Percentiles rank a stretch among this genome's conserved stretches.
phyloP scores from a whole-genome alignment of 2,113 vertebrate genomes.

The Mesoclemmys tuberculata region DNA sequence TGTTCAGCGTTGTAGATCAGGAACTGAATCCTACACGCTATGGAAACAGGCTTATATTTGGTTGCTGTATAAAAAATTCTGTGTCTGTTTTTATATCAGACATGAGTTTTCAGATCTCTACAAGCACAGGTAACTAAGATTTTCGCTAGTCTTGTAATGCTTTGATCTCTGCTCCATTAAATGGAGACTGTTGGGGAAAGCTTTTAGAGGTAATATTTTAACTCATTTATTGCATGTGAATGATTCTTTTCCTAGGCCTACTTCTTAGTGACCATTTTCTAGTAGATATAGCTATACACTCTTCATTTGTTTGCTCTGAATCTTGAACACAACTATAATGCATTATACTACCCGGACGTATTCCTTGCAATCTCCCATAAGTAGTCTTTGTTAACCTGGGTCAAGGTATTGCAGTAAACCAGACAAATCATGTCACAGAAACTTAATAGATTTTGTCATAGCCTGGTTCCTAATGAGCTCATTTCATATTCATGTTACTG shows the following conservation, averaged over 20 bases:
- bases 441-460: slow-evolving; percentile 5
- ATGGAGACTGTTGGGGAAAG: not conserved
- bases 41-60: not conserved
- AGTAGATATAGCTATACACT: not conserved
- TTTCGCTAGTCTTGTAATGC: not conserved
- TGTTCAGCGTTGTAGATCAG: not conserved
- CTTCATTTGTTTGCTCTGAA: not conserved
- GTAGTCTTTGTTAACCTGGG: not conserved
- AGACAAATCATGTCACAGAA: not conserved
- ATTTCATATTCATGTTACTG: not conserved
- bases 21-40: not conserved
- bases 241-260: not conserved
- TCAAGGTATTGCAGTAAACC: slow-evolving; percentile 10
- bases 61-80: not conserved
- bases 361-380: not conserved
- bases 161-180: not conserved
- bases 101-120: not conserved
- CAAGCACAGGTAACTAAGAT: not conserved
- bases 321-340: not conserved
- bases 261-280: not conserved
- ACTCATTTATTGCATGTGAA: not conserved
- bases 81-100: not conserved
- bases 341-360: not conserved
- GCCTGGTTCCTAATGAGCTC: slow-evolving; percentile 22
- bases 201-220: not conserved